Percentiles rank a stretch among this genome's conserved stretches.
Evolutionary conservation across 2,113 vertebrate genomes (phyloP).

Genomic region (Sarotherodon lohbergeri): DNA sequence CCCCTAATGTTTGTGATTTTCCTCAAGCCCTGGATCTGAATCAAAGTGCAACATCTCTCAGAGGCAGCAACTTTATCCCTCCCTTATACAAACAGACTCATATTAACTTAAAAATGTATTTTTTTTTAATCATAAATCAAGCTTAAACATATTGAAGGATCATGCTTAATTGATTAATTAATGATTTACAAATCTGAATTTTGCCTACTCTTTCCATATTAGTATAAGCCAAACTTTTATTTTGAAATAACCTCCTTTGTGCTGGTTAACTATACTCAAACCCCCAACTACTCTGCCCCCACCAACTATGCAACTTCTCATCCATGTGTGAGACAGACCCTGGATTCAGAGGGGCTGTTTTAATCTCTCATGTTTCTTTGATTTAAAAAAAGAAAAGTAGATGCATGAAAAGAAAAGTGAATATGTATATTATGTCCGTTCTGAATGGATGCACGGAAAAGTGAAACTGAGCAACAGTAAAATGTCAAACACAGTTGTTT

Average conservation of each 20-base stretch:
- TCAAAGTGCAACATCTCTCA: background rate
- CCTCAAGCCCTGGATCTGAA: background rate
- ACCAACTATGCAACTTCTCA: background rate
- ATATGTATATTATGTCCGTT: background rate
- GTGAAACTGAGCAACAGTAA: background rate
- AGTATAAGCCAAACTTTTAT: constrained; percentile 20
- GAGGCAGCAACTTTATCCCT: background rate
- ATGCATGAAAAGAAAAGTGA: background rate
- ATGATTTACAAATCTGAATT: background rate
- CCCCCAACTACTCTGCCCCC: background rate
- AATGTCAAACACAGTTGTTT: constrained; percentile 8
- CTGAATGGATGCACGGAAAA: background rate
- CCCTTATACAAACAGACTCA: background rate
- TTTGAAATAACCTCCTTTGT: constrained; percentile 25
- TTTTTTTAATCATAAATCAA: background rate
- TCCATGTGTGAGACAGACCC: constrained; percentile 50
- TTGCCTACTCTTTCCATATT: background rate
- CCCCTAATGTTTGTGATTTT: constrained; percentile 40
- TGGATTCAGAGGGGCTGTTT: constrained; percentile 49
- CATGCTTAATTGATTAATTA: background rate
- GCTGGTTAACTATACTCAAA: background rate
- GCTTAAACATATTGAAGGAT: background rate
- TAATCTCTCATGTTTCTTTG: constrained; percentile 4
- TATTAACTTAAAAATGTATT: background rate
- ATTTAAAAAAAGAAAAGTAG: background rate